Percentiles rank a stretch among this genome's conserved stretches.
Evolutionary conservation across 2,113 vertebrate species (phyloP).

Genomic region (Rana temporaria): DNA sequence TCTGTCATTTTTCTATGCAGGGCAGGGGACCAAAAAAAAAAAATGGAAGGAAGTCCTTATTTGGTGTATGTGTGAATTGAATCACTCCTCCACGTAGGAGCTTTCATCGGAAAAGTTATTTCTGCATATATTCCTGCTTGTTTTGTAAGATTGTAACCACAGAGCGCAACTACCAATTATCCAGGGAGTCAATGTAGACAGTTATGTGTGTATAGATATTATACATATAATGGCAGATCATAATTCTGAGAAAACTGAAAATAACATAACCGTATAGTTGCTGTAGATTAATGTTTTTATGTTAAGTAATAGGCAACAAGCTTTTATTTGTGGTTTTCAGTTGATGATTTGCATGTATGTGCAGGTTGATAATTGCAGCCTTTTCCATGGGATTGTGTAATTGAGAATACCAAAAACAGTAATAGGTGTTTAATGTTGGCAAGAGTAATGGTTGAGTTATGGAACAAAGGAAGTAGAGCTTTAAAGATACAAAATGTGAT

Average conservation of each 20-base stretch:
- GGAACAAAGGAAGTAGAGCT: conserved; percentile 14
- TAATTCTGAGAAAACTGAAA: conserved; percentile 26
- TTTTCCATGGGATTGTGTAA: conserved; percentile 24
- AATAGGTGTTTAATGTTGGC: conserved; percentile 43
- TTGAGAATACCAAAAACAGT: conserved; percentile 22
- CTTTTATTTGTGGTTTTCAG: conserved; percentile 25
- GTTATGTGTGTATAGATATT: conserved; percentile 17
- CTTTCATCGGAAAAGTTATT: background rate
- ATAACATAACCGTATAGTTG: conserved; percentile 17
- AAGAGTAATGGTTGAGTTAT: background rate
- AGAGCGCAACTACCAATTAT: conserved; percentile 28
- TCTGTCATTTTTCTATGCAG: no score
- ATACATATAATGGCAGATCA: conserved; percentile 3
- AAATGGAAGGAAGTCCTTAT: conserved; percentile 49
- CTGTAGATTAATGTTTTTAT: conserved; percentile 43
- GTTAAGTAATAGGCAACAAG: background rate
- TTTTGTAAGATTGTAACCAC: conserved; percentile 34
- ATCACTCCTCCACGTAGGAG: background rate
- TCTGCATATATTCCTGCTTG: conserved; percentile 15
- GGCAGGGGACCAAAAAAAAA: background rate
- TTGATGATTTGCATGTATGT: conserved; percentile 1
- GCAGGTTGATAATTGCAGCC: conserved; percentile 29
- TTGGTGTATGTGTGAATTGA: background rate
- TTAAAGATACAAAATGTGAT: conserved; percentile 3
- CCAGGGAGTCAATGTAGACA: conserved; percentile 14